Conservation (phyloP, 2,888 invertebrate genomes). For the Mesochorus sp. region DNA sequence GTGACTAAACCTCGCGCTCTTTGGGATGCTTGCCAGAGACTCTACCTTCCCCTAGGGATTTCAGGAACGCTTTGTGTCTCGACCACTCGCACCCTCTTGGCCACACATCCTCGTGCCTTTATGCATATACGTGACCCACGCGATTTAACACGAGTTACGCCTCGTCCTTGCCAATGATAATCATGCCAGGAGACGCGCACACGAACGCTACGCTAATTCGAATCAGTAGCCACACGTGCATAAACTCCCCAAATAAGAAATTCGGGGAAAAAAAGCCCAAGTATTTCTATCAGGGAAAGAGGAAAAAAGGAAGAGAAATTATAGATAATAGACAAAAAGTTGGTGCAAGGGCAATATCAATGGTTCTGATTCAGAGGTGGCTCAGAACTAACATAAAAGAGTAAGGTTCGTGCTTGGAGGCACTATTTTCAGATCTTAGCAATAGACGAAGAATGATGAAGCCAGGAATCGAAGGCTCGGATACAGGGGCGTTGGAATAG, state of each 20-base stretch:
- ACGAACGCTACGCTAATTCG: conserved; percentile 61
- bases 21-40: conserved; percentile 55
- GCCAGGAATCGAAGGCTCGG: conserved; percentile 17
- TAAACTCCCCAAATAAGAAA: conserved; percentile 63
- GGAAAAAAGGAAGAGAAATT: not conserved
- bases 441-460: conserved; percentile 14
- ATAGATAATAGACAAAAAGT: not conserved
- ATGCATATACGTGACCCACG: conserved; percentile 16
- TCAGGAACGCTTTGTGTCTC: conserved; percentile 59
- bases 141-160: not conserved
- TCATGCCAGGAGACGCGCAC: not conserved
- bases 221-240: conserved; percentile 68
- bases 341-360: conserved; percentile 30
- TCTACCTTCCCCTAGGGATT: conserved; percentile 49
- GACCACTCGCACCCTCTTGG: conserved; percentile 55
- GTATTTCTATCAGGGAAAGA: conserved; percentile 27
- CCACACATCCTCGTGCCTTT: conserved; percentile 9
- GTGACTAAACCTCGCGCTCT: conserved; percentile 50
- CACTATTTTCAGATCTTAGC: conserved; percentile 45
- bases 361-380: not conserved
- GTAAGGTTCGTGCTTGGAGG: conserved; percentile 46
- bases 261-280: conserved; percentile 50
- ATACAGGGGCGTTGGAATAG: conserved; percentile 3
- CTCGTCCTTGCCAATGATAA: no score
- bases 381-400: not conserved